Base-by-base conservation (phyloP, 2,888 invertebrate species). In the Standfussiana lucernea region DNA sequence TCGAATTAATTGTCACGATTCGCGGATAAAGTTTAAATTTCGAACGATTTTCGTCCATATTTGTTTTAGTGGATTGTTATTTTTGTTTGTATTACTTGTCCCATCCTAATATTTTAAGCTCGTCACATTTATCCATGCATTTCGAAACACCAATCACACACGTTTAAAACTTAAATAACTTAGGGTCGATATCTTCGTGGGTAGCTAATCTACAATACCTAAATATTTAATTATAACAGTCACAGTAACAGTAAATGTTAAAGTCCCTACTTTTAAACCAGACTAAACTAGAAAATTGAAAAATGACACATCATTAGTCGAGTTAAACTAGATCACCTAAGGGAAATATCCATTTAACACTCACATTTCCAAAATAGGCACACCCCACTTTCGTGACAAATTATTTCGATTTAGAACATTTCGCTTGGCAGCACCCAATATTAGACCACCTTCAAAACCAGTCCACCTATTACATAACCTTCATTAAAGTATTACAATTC, bases 1-100 rank as follows among this genome's bases (percentile, higher is more conserved):
- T 69, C 62, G 74, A 79, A 79, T 81, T 77, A 76, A 76, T 79
- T 79, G 85, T 73, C 83, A 85, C 72, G 77, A 75, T 83, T 72
- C 35, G 37, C 28, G 76, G 84, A 83, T 85, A 73, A 83, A 77
- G 75, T 80, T 80, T 74, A 72, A 77, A 83, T 83, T 78, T 72
- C n/a, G 66, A 72, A 72, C 76, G 56, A 67, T 77, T 75, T 76
- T 56, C 42, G 24, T 13, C 37, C 47, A 75, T 72, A 71, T 75
- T 83, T 79, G 47, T 80, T 73, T 61, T 7, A 40, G 56, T 64
- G 42, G 28, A 73, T 68, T 77, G 59, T 18, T 66, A 18, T 1
- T 37, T 72, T 35, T 66, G 45, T 66, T 59, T 78, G 45, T 62
- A 37, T 40, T 50, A 37, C 64, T 45, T 59, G 35, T 56, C 2